Evolutionary conservation across 2,797 vertebrate genomes (phyloP), one percentile per base, ranked within the genome.

Genomic region (Hylomyscus alleni): DNA sequence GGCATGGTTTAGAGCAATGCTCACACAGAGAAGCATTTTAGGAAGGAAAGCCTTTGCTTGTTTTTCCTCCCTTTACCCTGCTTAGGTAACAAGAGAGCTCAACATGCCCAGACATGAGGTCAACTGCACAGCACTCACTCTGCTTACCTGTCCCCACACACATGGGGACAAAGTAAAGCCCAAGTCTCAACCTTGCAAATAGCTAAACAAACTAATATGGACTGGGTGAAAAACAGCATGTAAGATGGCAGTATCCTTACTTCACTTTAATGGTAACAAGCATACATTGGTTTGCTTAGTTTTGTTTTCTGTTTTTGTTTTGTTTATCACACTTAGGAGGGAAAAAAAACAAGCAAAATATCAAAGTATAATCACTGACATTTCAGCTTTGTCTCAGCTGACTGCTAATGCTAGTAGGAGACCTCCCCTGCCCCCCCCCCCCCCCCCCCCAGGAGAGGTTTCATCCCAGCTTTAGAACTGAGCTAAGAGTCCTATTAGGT

Each of bases 391-490:
- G 62, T 65, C 76, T 37, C 58, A 37, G 75, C 22, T 1, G 11
- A 72, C 58, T 84, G 34, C 20, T 52, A 75, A 62, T 6, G 73
- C 26, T 54, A 14, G 20, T n/a, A 60, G 9, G 52, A 24, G 14
- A 40, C 72, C 3, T 3, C 44, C 44, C 29, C n/a, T n/a, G 44
- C 44, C 44, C 44, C 44, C 44, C 44, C 44, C n/a, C n/a, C n/a
- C n/a, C n/a, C n/a, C n/a, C n/a, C n/a, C n/a, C 83, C 91, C 80
- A 40, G 72, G 15, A 77, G 44, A 86, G 69, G 75, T 58, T 76
- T 67, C 83, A 72, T 76, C 78, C 75, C 26, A 29, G 44, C 95
- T 94, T 89, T 47, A 62, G 50, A 93, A 87, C 6, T 44, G 50
- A 94, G 26, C 60, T n/a, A 37, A 72, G 80, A 37, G 31, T 22